A percentile compares a stretch with the other conserved stretches of the same genome.
phyloP scores from a whole-genome alignment of 2,113 vertebrate species.

The Clarias batrachus region DNA sequence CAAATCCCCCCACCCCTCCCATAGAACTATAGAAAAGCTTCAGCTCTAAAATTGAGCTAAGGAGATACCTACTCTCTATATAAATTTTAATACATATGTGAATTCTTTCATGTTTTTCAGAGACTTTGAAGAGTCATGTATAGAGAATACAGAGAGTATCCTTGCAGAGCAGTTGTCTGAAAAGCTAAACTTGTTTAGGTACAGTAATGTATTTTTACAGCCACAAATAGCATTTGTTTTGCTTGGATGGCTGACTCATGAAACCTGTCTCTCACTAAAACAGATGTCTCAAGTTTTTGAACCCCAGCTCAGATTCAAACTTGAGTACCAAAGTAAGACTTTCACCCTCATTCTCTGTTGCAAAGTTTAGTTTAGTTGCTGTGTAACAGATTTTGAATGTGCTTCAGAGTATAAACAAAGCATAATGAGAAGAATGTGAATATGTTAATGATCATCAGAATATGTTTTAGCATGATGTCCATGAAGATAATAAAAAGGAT shows the following conservation, averaged over 20 bases:
- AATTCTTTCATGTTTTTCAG: neutral
- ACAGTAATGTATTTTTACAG: slow-evolving; percentile 4
- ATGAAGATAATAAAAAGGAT: neutral
- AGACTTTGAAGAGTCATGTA: neutral
- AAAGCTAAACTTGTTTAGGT: slow-evolving; percentile 59
- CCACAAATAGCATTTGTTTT: neutral
- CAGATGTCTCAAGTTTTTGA: slow-evolving; percentile 64
- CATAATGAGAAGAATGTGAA: neutral
- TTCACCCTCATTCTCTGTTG: neutral
- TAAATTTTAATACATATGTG: neutral
- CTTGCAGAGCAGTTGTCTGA: slow-evolving; percentile 54
- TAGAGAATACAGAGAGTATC: slow-evolving; percentile 54
- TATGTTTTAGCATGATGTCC: slow-evolving; percentile 29
- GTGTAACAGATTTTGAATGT: neutral
- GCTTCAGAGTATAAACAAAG: neutral
- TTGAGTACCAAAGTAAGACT: slow-evolving; percentile 55
- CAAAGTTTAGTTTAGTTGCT: neutral
- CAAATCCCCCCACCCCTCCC: too few species aligned
- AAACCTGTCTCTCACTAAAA: neutral
- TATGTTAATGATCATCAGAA: neutral
- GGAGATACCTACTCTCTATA: neutral
- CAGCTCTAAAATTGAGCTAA: neutral
- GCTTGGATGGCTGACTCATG: neutral
- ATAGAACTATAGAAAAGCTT: too few species aligned
- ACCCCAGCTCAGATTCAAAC: slow-evolving; percentile 28